Evolutionary conservation across 2,888 invertebrate species (phyloP), one percentile per base, ranked within the genome.

Genomic region (Oithona nana): DNA sequence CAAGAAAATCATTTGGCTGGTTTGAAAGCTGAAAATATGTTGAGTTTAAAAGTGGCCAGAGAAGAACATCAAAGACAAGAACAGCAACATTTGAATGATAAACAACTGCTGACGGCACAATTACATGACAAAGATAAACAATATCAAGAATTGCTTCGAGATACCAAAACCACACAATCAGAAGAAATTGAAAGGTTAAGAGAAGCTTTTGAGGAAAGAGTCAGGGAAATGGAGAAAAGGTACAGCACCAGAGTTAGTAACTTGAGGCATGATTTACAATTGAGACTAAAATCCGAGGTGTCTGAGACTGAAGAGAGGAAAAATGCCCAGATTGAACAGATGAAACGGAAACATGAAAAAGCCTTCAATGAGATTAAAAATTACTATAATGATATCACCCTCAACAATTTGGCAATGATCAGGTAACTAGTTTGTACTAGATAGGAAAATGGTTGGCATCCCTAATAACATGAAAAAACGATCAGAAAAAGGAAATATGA

Each of bases 311-410:
- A 92, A 71, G 90, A 92, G 70, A 79, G 89, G 51, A 94, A 94
- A 74, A 90, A 90, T 73, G 81, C 81, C 59, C 92, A 92, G 71
- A 80, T 93, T 3, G 80, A 82, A 11, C 83, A 83, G 49, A 74
- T 94, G 64, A 86, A 87, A 66, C 72, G 73, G 67, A 82, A 84
- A 69, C 92, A 95, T 70, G 88, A 89, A 66, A 81, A 81, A 68
- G 84, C 88, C 0, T 88, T 90, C 71, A 79, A 81, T 52, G 88
- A 93, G 71, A 83, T 94, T 75, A 93, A 92, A 72, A 87, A 85
- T 73, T 94, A 93, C 74, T 95, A 93, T 71, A 92, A 92, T 69
- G 90, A 93, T 69, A 92, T 94, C 61, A 90, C 90, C 0, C 76
- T 90, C 16, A 93, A 93, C 72, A 94, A 94, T 74, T 77, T 94